Conservation (phyloP, 1,140 invertebrate genomes). For the Rhagoletis zephyria region DNA sequence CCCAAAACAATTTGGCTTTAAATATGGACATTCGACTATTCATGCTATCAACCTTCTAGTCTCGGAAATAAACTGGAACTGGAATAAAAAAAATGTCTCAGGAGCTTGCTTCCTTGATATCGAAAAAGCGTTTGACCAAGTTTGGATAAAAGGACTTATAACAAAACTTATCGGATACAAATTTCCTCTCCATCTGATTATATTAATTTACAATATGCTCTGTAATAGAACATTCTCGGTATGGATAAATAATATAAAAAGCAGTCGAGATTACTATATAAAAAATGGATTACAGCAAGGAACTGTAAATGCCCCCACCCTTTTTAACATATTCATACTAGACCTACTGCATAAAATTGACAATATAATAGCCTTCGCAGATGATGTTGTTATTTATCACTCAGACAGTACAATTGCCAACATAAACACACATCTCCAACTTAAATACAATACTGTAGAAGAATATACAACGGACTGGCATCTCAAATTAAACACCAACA, state of each 20-base stretch:
- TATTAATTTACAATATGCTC: constrained; percentile 50
- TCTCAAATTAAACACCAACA: constrained; percentile 45
- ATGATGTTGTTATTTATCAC: constrained; percentile 31
- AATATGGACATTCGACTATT: too few relatives aligned
- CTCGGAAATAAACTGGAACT: constrained; percentile 31
- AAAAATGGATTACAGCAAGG: constrained; percentile 49
- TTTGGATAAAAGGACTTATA: constrained; percentile 24
- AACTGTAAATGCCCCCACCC: constrained; percentile 29
- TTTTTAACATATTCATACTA: constrained; percentile 52
- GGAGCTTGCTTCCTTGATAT: constrained; percentile 20
- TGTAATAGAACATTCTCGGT: constrained; percentile 5
- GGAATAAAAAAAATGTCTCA: constrained; percentile 12
- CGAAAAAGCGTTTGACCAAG: constrained; percentile 41
- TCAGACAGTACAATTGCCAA: constrained; percentile 25
- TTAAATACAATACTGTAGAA: constrained; percentile 34
- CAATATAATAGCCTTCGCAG: constrained; percentile 39
- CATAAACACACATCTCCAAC: constrained; percentile 46
- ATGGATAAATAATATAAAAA: not conserved
- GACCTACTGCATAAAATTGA: not conserved
- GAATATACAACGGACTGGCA: constrained; percentile 39
- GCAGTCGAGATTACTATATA: not conserved
- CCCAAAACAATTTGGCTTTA: too few relatives aligned
- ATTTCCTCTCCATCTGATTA: not conserved
- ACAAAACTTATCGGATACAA: constrained; percentile 20
- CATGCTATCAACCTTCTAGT: constrained; percentile 12